A percentile compares a stretch with the other conserved stretches of the same genome.
Evolutionary conservation across 2,888 invertebrate genomes (phyloP).

Genomic region (Lordiphosa andalusiaca): DNA sequence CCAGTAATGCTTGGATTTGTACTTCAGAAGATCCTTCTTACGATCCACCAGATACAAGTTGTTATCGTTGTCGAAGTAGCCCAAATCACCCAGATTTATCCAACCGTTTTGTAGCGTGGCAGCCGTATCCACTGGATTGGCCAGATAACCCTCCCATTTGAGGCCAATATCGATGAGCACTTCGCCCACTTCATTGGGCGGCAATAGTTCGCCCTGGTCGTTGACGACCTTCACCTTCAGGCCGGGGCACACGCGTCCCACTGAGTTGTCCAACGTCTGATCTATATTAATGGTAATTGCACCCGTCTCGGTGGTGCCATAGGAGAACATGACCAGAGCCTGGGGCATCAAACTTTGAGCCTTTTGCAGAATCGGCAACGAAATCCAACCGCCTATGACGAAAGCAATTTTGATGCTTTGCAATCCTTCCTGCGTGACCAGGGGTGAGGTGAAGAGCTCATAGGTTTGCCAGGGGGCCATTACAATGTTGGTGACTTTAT

Average conservation of each 20-base stretch:
- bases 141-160: constrained; percentile 70
- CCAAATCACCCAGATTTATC: constrained; percentile 77
- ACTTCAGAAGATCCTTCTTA: constrained; percentile 75
- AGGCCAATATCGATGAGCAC: constrained; percentile 45
- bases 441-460: constrained; percentile 39
- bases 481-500: constrained; percentile 40
- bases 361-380: constrained; percentile 28
- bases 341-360: constrained; percentile 36
- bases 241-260: constrained; percentile 56
- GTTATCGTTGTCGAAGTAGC: constrained; percentile 73
- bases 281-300: constrained; percentile 40
- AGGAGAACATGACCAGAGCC: constrained; percentile 29
- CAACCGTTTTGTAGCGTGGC: constrained; percentile 63
- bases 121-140: constrained; percentile 48
- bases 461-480: constrained; percentile 54
- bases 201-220: constrained; percentile 57
- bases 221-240: constrained; percentile 55
- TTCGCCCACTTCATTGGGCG: constrained; percentile 64
- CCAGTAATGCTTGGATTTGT: constrained; percentile 62
- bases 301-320: constrained; percentile 55
- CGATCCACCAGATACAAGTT: constrained; percentile 68
- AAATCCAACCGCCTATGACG: constrained; percentile 49
- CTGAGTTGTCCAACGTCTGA: constrained; percentile 37
- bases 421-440: constrained; percentile 33
- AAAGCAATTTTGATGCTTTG: constrained; percentile 11